Conservation (phyloP, 1,140 invertebrate genomes). For the Solenopsis fugax region DNA sequence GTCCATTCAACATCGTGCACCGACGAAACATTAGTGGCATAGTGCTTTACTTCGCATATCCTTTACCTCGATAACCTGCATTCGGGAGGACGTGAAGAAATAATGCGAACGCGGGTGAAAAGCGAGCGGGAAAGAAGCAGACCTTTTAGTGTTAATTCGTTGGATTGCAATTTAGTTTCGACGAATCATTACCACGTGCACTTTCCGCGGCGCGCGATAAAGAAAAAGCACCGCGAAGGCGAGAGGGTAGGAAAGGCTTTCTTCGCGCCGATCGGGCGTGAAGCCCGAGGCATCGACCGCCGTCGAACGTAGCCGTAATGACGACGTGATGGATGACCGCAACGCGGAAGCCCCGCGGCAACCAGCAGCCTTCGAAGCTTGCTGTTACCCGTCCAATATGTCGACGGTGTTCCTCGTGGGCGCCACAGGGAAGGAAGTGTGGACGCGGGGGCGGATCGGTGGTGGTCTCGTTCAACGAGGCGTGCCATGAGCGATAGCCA, state of each 20-base stretch:
- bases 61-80: background rate
- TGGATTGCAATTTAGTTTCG: slow-evolving; percentile 27
- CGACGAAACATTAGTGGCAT: background rate
- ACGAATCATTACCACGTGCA: slow-evolving; percentile 33
- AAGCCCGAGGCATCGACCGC: slow-evolving; percentile 75
- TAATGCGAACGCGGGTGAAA: background rate
- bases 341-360: slow-evolving; percentile 72
- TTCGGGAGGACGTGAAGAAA: background rate
- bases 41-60: background rate
- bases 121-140: background rate
- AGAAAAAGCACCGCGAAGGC: slow-evolving; percentile 40
- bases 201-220: background rate
- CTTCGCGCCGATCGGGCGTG: slow-evolving; percentile 70
- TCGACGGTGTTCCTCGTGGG: slow-evolving; percentile 71
- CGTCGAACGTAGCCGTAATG: slow-evolving; percentile 74
- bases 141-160: slow-evolving; percentile 17
- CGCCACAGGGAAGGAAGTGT: background rate
- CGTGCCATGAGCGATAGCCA: slow-evolving; percentile 79
- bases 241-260: slow-evolving; percentile 44
- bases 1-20: background rate
- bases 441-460: slow-evolving; percentile 26
- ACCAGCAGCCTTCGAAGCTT: slow-evolving; percentile 59
- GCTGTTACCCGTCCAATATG: slow-evolving; percentile 75
- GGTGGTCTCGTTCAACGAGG: slow-evolving; percentile 76
- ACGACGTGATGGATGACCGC: slow-evolving; percentile 81